Conservation (phyloP, 2,888 invertebrate species). For the Apodemia mormo region DNA sequence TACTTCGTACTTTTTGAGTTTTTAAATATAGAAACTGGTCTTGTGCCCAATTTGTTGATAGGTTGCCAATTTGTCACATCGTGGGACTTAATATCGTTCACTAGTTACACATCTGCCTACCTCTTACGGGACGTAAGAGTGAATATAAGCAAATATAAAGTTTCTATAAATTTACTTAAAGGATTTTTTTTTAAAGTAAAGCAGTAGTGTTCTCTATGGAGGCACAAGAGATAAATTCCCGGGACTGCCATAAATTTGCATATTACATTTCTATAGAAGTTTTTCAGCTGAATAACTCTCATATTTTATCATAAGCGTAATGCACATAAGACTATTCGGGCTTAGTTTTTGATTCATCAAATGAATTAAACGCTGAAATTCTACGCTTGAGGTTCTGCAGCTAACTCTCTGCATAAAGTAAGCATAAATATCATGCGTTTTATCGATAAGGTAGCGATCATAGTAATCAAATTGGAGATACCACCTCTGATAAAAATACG, state of each 20-base stretch:
- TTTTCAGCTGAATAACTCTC: slow-evolving; percentile 36
- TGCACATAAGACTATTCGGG: slow-evolving; percentile 29
- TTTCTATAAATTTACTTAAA: too few relatives aligned
- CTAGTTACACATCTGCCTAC: too few relatives aligned
- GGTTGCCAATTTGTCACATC: too few relatives aligned
- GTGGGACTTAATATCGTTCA: too few relatives aligned
- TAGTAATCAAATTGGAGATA: slow-evolving; percentile 38
- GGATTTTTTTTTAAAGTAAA: too few relatives aligned
- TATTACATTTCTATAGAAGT: slow-evolving; percentile 30
- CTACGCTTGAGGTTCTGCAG: slow-evolving; percentile 51
- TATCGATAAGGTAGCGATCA: slow-evolving; percentile 48
- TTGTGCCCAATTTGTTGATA: too few relatives aligned
- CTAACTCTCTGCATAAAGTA: slow-evolving; percentile 58
- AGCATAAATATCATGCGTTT: slow-evolving; percentile 62
- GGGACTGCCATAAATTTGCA: slow-evolving; percentile 31
- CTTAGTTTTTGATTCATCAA: slow-evolving; percentile 61
- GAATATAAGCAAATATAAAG: too few relatives aligned
- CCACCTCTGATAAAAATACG: slow-evolving; percentile 17
- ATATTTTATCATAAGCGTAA: slow-evolving; percentile 30
- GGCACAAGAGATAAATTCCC: slow-evolving; percentile 23
- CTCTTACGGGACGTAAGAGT: too few relatives aligned
- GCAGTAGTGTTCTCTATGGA: neutral
- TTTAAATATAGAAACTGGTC: too few relatives aligned
- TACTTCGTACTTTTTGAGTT: too few relatives aligned
- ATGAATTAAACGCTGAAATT: slow-evolving; percentile 62